These are phyloP conservation scores for Eptatretus atami DNA, from an alignment of 2,797 vertebrate species.

Conservation along the genomic window DNA sequence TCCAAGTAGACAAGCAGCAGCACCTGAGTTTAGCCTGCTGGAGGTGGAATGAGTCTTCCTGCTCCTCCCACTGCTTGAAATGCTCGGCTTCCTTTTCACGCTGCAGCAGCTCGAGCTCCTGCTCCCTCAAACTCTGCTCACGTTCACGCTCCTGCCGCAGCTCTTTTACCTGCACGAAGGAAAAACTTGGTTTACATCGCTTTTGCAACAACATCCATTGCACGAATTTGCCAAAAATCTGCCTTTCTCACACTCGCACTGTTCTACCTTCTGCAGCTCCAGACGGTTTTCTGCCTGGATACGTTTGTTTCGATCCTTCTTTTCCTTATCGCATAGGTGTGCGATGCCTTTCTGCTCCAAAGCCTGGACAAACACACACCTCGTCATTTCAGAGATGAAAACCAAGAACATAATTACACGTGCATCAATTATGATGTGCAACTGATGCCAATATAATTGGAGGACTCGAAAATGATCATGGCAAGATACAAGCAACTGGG, in stretches of 20 bases:
- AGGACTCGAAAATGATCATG: too few species aligned
- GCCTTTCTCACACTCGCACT: too few species aligned
- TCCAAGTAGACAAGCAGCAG: too few species aligned
- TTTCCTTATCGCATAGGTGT: constrained; percentile 65
- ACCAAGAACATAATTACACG: too few species aligned
- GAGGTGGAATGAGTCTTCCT: constrained; percentile 86
- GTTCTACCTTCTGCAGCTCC: constrained; percentile 62
- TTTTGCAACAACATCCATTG: too few species aligned
- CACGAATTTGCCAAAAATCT: too few species aligned
- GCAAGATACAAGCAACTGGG: too few species aligned
- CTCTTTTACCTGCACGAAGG: constrained; percentile 43
- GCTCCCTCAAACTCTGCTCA: constrained; percentile 79
- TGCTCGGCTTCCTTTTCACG: constrained; percentile 86
- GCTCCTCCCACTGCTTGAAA: constrained; percentile 94
- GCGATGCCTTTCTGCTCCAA: constrained; percentile 70
- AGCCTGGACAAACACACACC: constrained; percentile 19
- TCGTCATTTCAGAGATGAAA: too few species aligned
- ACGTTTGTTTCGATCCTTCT: constrained; percentile 71
- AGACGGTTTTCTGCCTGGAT: constrained; percentile 92
- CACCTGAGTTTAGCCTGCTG: constrained; percentile 86
- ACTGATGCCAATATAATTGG: too few species aligned
- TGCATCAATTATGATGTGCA: too few species aligned
- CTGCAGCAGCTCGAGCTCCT: constrained; percentile 85
- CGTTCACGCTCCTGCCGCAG: constrained; percentile 65
- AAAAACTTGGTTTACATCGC: neutral